Evolutionary conservation across 2,797 vertebrate species (phyloP).

Genomic region (Calcarius lapponicus): DNA sequence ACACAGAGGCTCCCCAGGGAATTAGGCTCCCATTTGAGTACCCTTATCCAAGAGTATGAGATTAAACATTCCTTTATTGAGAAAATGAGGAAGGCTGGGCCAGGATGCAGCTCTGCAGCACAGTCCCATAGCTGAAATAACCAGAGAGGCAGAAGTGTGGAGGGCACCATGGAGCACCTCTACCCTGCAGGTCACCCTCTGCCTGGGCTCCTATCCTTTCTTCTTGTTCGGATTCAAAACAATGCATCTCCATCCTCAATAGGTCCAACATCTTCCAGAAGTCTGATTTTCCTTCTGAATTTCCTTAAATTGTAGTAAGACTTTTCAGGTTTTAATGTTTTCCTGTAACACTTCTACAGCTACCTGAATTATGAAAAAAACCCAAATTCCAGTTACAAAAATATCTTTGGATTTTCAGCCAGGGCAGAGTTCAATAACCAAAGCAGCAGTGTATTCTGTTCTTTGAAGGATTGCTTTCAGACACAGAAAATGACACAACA

Average conservation of each 20-base stretch:
- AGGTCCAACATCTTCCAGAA: neutral
- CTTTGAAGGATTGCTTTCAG: neutral
- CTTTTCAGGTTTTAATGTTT: neutral
- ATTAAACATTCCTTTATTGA: neutral
- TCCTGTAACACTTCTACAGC: neutral
- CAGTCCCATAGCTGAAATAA: neutral
- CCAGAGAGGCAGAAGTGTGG: neutral
- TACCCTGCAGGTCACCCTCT: neutral
- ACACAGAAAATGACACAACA: neutral
- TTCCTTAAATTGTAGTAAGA: neutral
- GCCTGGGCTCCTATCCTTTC: neutral
- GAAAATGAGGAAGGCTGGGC: neutral
- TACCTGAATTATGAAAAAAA: neutral
- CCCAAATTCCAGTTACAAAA: neutral
- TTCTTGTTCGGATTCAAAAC: neutral
- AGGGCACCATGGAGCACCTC: neutral
- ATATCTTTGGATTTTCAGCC: neutral
- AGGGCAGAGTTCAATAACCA: neutral
- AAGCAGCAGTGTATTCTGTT: neutral
- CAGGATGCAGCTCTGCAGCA: neutral
- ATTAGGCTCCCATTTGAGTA: neutral
- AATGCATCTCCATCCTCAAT: neutral
- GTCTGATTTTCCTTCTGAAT: neutral
- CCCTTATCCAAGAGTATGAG: neutral
- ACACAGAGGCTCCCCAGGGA: neutral